Conservation (phyloP, 1,140 invertebrate genomes). For the Drosophila lowei region DNA sequence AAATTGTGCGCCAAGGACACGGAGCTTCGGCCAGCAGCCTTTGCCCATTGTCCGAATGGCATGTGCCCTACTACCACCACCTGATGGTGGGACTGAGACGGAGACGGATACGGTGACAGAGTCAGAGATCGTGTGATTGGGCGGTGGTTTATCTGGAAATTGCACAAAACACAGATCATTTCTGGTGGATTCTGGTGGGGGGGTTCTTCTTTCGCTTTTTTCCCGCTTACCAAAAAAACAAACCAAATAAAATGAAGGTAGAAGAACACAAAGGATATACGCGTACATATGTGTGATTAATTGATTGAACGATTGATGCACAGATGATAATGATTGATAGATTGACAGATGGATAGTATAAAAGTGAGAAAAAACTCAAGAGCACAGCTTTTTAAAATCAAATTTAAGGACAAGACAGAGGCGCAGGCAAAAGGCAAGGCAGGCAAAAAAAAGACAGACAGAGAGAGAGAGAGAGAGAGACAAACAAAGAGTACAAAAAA, state of each 20-base stretch:
- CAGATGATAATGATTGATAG: constrained; percentile 25
- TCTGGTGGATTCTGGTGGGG: not conserved
- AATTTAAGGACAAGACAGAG: constrained; percentile 45
- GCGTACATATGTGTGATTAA: too few relatives aligned
- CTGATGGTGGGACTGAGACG: constrained; percentile 29
- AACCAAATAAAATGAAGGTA: not conserved
- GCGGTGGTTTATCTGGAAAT: constrained; percentile 39
- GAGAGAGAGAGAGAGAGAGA: constrained; percentile 27
- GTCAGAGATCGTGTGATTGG: not conserved
- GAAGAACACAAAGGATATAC: constrained; percentile 2
- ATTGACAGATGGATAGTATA: constrained; percentile 13
- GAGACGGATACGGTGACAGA: constrained; percentile 14
- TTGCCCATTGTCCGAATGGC: constrained; percentile 20
- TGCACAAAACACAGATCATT: constrained; percentile 29
- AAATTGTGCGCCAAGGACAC: constrained; percentile 46
- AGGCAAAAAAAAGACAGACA: not conserved
- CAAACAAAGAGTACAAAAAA: constrained; percentile 27
- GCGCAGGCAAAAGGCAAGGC: constrained; percentile 2
- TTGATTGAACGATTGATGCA: too few relatives aligned
- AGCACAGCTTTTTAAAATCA: constrained; percentile 49
- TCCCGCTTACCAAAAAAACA: not conserved
- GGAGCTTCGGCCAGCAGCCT: constrained; percentile 50
- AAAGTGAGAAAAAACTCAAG: constrained; percentile 41
- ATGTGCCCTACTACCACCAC: constrained; percentile 10
- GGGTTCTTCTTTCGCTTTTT: constrained; percentile 1